Evolutionary conservation across 1,140 invertebrate genomes (phyloP), one percentile per base, ranked within the genome.

Genomic region (Ceratina calcarata): DNA sequence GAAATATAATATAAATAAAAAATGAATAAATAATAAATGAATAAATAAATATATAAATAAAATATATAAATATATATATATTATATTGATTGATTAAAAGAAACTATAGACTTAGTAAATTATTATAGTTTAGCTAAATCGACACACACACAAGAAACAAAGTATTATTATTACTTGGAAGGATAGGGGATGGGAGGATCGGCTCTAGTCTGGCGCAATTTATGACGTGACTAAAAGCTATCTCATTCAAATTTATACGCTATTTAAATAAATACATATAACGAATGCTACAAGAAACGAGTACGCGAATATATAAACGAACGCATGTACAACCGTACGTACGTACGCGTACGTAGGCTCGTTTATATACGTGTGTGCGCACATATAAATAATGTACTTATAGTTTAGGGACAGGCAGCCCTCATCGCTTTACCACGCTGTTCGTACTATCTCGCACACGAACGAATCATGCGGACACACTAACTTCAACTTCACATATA

Each of bases 81-180:
- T 60, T 83, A 82, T 51, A 84, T 87, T 86, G 87, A 89, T 90
- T 85, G 85, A 90, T 89, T 82, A 74, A 90, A 74, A 89, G 86
- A 69, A 89, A 83, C 71, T 91, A 91, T 84, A 84, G 77, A 87
- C 82, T 84, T 91, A 91, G 90, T 89, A 87, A 91, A 91, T 91
- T 90, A 91, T 90, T 91, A 84, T 91, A 90, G 86, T 88, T 87
- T 91, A 90, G 88, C 74, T 86, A 80, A 89, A 90, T 89, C 87
- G 27, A 45, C 37, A 45, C 37, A 45, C 37, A 45, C 37, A 86
- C 86, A 80, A 84, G 78, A 86, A 80, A 75, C 82, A 72, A 89
- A 45, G 37, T 45, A 45, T 45, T 45, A 89, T 87, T 88, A 87
- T 84, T 84, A 89, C 27, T 79, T 79, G 65, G 53, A 60, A 55